These are phyloP conservation scores for Molorchus minor DNA, from an alignment of 2,888 invertebrate genomes.

Conservation along the genomic window DNA sequence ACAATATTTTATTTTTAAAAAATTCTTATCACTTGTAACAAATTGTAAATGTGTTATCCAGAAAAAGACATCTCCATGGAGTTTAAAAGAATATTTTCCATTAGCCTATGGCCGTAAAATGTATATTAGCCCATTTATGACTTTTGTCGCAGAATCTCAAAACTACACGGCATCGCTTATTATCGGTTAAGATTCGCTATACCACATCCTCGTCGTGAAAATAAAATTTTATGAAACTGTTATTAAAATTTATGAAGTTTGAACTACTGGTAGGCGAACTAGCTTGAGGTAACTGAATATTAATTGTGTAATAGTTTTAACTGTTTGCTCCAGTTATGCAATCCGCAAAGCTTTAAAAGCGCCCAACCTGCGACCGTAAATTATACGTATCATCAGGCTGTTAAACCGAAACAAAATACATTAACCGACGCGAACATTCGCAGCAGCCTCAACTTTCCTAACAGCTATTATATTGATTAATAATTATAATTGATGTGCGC, in stretches of 20 bases:
- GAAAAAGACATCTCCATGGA: too few species aligned
- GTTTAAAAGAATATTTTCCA: too few species aligned
- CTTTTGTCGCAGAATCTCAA: not conserved
- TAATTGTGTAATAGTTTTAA: constrained; percentile 6
- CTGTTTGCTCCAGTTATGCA: constrained; percentile 2
- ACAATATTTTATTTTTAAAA: too few species aligned
- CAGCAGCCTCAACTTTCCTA: not conserved
- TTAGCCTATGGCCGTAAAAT: not conserved
- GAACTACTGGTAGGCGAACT: not conserved
- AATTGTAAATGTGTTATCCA: not conserved
- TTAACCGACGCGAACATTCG: not conserved
- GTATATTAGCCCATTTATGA: not conserved
- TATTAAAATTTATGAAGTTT: constrained; percentile 13
- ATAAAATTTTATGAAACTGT: constrained; percentile 3
- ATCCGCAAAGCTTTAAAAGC: not conserved
- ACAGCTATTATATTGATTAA: not conserved
- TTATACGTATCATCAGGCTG: not conserved
- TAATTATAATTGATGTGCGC: too few species aligned
- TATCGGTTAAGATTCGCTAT: not conserved
- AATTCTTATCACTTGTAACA: not conserved
- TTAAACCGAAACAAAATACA: not conserved
- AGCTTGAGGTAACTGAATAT: constrained; percentile 2
- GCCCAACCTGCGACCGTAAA: constrained; percentile 2
- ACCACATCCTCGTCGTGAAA: not conserved
- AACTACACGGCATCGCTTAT: not conserved